Evolutionary conservation across 2,888 invertebrate species (phyloP), one percentile per base, ranked within the genome.

Genomic region (Tiphia femorata): DNA sequence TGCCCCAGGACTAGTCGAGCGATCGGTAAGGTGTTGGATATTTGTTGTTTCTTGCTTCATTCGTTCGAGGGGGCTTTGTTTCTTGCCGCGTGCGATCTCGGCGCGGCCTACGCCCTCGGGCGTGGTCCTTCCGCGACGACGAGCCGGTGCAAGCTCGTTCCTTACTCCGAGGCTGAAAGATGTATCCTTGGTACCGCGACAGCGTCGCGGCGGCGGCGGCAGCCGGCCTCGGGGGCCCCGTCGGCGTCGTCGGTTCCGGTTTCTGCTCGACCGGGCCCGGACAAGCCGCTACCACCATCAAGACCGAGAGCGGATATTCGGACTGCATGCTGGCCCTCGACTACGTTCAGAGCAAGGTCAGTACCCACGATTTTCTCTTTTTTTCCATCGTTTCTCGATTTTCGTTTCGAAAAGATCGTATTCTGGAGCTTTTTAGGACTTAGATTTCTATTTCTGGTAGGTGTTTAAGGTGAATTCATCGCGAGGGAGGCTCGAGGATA

Each of bases 291-390:
- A 86, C 89, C 52, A 87, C 88, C 30, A 89, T 89, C 80, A 89
- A 89, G 84, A 89, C 88, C 48, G 89, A 89, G 82, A 88, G 87
- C 78, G 88, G 88, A 79, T 89, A 89, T 85, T 89, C 88, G 78
- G 90, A 90, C 84, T 90, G 90, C 80, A 90, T 90, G 90, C 81
- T 90, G 71, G 89, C 89, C 40, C 85, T 90, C 62, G 90, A 90
- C 82, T 90, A 90, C 79, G 85, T 87, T 21, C 89, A 89, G 79
- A 88, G 88, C 82, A 90, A 90, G 88, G 90, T 90, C 79, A 85
- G 86, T 64, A 43, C 42, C 7, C 8, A n/a, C 2, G n/a, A 14
- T 6, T 1, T 1, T 10, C 30, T 16, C 2, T 8, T 25, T 8
- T 8, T 21, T 17, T 21, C 30, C 14, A 14, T 30, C n/a, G 17